Percentiles rank a stretch among this genome's conserved stretches.
Conservation (phyloP, 2,113 vertebrate species). For the Halichoerus grypus region DNA sequence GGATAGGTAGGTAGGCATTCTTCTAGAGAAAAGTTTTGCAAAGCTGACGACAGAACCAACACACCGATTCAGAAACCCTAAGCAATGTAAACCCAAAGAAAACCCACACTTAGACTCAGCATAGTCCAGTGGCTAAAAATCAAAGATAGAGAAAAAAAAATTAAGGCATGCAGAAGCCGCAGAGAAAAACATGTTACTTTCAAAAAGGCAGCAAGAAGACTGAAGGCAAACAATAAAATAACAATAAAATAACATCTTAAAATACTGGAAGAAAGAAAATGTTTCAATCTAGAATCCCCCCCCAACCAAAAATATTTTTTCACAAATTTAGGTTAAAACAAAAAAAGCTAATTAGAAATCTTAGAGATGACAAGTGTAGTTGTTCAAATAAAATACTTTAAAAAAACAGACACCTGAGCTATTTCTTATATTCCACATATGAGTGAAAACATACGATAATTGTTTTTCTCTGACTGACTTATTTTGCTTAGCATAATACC, state of each 20-base stretch:
- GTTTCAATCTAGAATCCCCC: not conserved
- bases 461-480: not conserved
- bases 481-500: not conserved
- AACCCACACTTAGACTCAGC: not conserved
- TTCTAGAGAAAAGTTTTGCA: not conserved
- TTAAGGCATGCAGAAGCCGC: fast-evolving
- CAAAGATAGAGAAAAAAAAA: not conserved
- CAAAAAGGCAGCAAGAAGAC: not conserved
- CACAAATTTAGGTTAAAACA: not conserved
- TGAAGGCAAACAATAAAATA: not conserved
- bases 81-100: not conserved
- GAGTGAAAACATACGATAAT: not conserved
- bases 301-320: not conserved
- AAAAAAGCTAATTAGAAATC: not conserved
- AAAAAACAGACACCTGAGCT: not conserved
- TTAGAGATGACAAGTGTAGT: not conserved
- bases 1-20: fast-evolving
- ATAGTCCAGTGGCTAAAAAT: not conserved
- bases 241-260: not conserved
- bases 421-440: not conserved
- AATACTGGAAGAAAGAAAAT: not conserved
- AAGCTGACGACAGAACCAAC: not conserved
- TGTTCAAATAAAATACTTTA: not conserved
- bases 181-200: not conserved
- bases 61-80: not conserved